Base-by-base conservation (phyloP, 2,797 vertebrate species). In the Chelidonichthys spinosus region DNA sequence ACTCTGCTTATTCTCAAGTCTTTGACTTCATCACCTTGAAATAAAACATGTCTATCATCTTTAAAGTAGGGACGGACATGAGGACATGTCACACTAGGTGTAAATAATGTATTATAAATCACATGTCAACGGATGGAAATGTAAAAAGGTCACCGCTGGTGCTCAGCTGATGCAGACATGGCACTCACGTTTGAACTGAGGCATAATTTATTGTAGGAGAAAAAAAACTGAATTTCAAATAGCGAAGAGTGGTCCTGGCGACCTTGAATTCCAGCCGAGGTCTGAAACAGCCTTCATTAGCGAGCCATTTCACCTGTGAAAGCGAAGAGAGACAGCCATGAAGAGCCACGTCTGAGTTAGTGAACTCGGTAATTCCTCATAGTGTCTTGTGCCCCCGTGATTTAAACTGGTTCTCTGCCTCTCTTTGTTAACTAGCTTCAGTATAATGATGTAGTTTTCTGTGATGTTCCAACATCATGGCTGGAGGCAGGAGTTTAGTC, bases 401-500 rank as follows among this genome's bases (percentile, higher is more conserved):
- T 92, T 93, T 91, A 89, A 93, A 91, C 83, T 74, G 88, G 63
- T 89, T 81, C 87, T 90, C 89, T 89, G 87, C 87, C 85, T 92
- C 87, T 91, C 92, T 92, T 92, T 94, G 92, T 94, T 93, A 93
- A 92, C 89, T 90, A 89, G 89, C 91, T 92, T 86, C 85, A 78
- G 86, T 87, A 91, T 95, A 95, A 95, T 93, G 93, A 94, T 94
- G 92, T 89, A 59, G 87, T 92, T 94, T 91, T 93, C 92, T 95
- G 91, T 95, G 94, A 95, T 94, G 93, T 95, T 95, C 84, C 87
- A 88, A 89, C 91, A 90, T 88, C 87, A 88, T 93, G 84, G 92
- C 94, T 95, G 84, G 89, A 93, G 94, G 94, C 94, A 88, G 89
- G 86, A 94, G 92, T 94, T 93, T 93, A 94, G 93, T 92, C 90